A percentile compares a stretch with the other conserved stretches of the same genome.
phyloP scores from a whole-genome alignment of 2,888 invertebrate species.

The Celastrina argiolus region DNA sequence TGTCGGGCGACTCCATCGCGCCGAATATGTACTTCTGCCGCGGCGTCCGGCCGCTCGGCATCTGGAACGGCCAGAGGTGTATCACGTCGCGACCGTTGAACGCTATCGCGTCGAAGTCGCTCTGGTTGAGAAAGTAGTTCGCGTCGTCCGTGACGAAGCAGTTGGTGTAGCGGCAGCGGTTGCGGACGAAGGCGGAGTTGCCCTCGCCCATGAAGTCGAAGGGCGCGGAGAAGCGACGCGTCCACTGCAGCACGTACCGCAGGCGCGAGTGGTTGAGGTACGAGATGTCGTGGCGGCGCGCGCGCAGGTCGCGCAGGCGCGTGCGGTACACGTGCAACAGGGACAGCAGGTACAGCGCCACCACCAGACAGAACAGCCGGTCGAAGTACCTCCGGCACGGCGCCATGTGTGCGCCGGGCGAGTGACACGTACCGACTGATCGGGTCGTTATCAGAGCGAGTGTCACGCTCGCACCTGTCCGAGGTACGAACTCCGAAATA shows the following conservation, averaged over 20 bases:
- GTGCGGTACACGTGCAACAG: neutral
- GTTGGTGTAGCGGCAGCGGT: slow-evolving; percentile 35
- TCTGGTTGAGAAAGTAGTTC: slow-evolving; percentile 26
- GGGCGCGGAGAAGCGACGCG: slow-evolving; percentile 30
- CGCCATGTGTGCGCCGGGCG: neutral
- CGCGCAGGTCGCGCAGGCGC: neutral
- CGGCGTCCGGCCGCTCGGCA: slow-evolving; percentile 36
- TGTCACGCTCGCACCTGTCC: neutral
- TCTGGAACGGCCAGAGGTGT: slow-evolving; percentile 29
- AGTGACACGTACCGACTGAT: neutral
- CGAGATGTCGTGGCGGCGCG: neutral
- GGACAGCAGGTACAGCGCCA: neutral
- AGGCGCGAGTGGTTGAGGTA: slow-evolving; percentile 16
- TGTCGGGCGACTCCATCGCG: slow-evolving; percentile 49
- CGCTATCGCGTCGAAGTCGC: slow-evolving; percentile 33
- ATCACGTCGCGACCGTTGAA: slow-evolving; percentile 35
- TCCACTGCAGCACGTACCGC: slow-evolving; percentile 35
- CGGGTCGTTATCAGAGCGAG: too few species aligned
- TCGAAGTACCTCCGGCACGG: neutral
- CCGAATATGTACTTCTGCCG: slow-evolving; percentile 55
- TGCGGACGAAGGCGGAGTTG: slow-evolving; percentile 32
- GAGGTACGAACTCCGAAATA: neutral
- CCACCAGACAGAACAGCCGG: neutral
- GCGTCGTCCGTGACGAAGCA: slow-evolving; percentile 37
- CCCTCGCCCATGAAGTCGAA: slow-evolving; percentile 34